Evolutionary conservation across 2,888 invertebrate species (phyloP), one percentile per base, ranked within the genome.

Genomic region (Rhyacophila evoluta): DNA sequence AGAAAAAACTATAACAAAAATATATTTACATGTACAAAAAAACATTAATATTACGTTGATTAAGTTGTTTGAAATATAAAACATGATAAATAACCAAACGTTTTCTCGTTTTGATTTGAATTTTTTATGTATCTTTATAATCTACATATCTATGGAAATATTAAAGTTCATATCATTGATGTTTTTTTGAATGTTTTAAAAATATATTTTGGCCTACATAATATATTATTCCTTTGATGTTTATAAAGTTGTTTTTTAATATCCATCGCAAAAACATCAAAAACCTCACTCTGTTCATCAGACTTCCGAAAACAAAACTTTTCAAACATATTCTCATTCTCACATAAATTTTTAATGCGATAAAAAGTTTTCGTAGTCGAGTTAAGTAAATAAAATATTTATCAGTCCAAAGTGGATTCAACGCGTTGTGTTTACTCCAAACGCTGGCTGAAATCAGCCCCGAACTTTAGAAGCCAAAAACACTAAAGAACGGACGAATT

Each of bases 351-450:
- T 55, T 55, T 55, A 55, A 55, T 55, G 55, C 55, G 55, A 55
- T 55, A 55, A 55, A 55, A 55, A 55, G 55, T 55, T 55, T 55
- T 55, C 55, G 55, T 55, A 55, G 55, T 55, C 19, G 55, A 55
- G 55, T 55, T 55, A 55, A 19, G 55, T 55, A 55, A 55, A 55
- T 55, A 55, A 55, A 55, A 55, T 55, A 55, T 55, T 55, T 55
- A 55, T 55, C 55, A 55, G 55, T 55, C 67, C 37, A 74, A 36
- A 33, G 67, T 28, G 74, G 67, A 68, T 68, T 19, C 68, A 67
- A 29, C 25, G 37, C 25, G 36, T 67, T 68, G 74, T 74, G 74
- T 67, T 74, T 67, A 68, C 28, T 74, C 33, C 27, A 74, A 55
- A 36, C 55, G 74, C 33, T 68, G 74, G 11, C 36, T 55, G 55